Percentiles rank a stretch among this genome's conserved stretches.
Conservation (phyloP, 2,113 vertebrate genomes). For the Theropithecus gelada region DNA sequence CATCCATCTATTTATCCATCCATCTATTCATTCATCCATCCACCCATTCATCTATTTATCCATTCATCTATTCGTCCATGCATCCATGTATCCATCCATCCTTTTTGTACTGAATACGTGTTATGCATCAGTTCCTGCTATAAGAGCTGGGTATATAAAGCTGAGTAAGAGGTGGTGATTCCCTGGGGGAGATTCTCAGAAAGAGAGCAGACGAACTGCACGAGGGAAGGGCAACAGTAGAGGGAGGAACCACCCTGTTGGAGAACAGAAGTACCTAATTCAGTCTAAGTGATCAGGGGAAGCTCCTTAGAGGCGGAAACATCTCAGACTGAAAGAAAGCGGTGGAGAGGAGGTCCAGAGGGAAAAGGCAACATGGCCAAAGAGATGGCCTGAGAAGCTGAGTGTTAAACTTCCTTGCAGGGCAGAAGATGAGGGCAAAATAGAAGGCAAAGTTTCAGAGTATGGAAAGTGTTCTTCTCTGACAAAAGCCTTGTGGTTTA, state of each 20-base stretch:
- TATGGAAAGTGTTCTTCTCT: neutral
- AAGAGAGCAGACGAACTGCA: neutral
- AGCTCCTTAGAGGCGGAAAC: neutral
- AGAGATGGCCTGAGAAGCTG: neutral
- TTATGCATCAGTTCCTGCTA: neutral
- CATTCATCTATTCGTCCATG: neutral
- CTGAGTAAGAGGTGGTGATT: neutral
- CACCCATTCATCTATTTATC: too few relatives aligned
- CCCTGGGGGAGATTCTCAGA: neutral
- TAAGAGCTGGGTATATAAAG: neutral
- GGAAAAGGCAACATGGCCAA: neutral
- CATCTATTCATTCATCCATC: too few relatives aligned
- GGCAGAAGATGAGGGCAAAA: too few relatives aligned
- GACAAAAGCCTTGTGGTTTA: neutral
- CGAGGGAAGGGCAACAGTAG: neutral
- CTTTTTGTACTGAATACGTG: neutral
- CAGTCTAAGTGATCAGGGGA: neutral
- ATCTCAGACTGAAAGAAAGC: neutral
- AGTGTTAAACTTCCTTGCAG: neutral
- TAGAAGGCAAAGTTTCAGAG: neutral
- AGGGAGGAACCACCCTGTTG: neutral
- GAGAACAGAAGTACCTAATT: neutral
- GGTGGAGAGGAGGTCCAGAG: neutral
- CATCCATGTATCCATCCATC: neutral
- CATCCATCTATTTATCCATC: neutral